Evolutionary conservation across 1,140 invertebrate species (phyloP).

Genomic region (Papilio glaucus): DNA sequence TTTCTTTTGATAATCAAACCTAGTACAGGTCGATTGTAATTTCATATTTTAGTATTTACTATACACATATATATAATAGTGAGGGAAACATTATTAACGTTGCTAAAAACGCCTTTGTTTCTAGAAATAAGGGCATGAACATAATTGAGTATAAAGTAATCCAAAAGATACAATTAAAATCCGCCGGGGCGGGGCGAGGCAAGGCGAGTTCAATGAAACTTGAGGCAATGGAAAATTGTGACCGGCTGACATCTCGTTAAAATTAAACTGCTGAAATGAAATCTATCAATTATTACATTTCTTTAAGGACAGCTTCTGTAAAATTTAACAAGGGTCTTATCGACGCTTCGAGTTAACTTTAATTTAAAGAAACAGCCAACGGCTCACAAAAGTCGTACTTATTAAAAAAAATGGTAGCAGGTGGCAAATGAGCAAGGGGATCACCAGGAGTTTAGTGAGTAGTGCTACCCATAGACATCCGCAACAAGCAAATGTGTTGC

Average conservation of each 20-base stretch:
- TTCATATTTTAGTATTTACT: too few species aligned
- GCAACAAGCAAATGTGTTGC: too few species aligned
- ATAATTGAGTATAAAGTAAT: not conserved
- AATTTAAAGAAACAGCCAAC: not conserved
- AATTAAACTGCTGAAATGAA: not conserved
- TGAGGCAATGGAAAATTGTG: not conserved
- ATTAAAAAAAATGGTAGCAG: too few species aligned
- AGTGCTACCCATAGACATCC: too few species aligned
- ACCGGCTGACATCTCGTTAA: not conserved
- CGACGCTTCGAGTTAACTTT: not conserved
- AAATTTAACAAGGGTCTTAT: not conserved
- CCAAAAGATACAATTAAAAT: not conserved
- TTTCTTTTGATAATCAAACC: too few species aligned
- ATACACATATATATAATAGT: not conserved
- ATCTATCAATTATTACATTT: slow-evolving; percentile 9
- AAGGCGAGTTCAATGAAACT: not conserved
- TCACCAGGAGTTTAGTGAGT: too few species aligned
- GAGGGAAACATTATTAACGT: slow-evolving; percentile 4
- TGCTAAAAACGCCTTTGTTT: too few species aligned
- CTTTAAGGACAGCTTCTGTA: not conserved
- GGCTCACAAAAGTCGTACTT: not conserved
- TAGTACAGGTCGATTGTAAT: too few species aligned
- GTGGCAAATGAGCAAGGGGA: too few species aligned
- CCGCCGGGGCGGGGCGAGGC: not conserved
- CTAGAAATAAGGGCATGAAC: not conserved